These are phyloP conservation scores for Lasioglossum villosulum DNA, from an alignment of 2,888 invertebrate species.

Conservation along the genomic window DNA sequence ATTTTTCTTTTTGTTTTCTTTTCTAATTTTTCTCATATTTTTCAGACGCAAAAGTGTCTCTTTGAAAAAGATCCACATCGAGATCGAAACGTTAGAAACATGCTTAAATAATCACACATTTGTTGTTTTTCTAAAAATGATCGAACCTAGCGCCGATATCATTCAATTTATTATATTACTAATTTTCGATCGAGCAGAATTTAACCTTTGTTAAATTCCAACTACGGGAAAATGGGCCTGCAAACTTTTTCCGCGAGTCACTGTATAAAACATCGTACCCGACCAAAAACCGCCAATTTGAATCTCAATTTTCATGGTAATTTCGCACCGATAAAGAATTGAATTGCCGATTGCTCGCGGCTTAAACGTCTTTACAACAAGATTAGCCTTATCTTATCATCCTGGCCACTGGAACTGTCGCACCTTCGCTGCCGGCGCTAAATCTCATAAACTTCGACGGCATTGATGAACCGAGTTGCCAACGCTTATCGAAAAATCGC, in stretches of 20 bases:
- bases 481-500: constrained; percentile 18
- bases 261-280: background rate
- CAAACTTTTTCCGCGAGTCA: background rate
- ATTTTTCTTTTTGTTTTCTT: too few species aligned
- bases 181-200: too few species aligned
- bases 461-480: constrained; percentile 3
- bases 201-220: too few species aligned
- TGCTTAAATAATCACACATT: too few species aligned
- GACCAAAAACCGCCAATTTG: background rate
- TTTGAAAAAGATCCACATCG: too few species aligned
- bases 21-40: too few species aligned
- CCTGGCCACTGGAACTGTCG: constrained; percentile 13
- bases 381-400: constrained; percentile 58
- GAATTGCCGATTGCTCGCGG: constrained; percentile 15
- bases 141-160: too few species aligned
- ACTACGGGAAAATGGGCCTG: background rate
- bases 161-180: too few species aligned
- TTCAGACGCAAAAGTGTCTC: too few species aligned
- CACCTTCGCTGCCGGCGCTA: constrained; percentile 18
- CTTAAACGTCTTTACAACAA: constrained; percentile 30
- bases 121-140: too few species aligned
- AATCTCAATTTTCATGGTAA: constrained; percentile 2
- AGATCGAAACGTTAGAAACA: too few species aligned
- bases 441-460: constrained; percentile 35
- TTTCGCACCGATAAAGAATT: constrained; percentile 23